phyloP scores from a whole-genome alignment of 2,888 invertebrate species.

The Volucella inflata region DNA sequence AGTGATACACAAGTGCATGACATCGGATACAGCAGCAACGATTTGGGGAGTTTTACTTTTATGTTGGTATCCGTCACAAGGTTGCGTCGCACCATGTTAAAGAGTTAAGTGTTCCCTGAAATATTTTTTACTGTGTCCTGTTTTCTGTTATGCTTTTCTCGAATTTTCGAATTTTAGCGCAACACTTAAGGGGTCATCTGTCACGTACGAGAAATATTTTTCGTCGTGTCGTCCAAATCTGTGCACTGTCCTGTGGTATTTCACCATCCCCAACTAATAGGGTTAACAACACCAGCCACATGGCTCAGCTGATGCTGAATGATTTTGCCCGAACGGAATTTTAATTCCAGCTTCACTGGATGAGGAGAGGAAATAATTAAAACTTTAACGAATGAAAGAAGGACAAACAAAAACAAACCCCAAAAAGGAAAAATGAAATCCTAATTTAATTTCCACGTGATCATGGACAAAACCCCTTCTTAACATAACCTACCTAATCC shows the following conservation, averaged over 20 bases:
- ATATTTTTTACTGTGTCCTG: slow-evolving; percentile 11
- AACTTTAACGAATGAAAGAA: slow-evolving; percentile 17
- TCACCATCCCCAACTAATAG: slow-evolving; percentile 33
- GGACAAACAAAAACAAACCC: neutral
- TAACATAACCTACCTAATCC: no score
- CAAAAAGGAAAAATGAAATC: slow-evolving; percentile 10
- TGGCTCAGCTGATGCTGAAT: slow-evolving; percentile 20
- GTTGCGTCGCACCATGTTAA: slow-evolving; percentile 14
- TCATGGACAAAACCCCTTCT: slow-evolving; percentile 35
- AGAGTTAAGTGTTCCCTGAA: slow-evolving; percentile 47
- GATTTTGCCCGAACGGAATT: slow-evolving; percentile 43
- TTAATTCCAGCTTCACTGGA: slow-evolving; percentile 39
- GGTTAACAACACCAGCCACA: slow-evolving; percentile 48
- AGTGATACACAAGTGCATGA: neutral
- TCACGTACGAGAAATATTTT: slow-evolving; percentile 71
- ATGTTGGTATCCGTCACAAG: slow-evolving; percentile 1
- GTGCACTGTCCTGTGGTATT: slow-evolving; percentile 41
- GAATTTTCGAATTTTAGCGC: slow-evolving; percentile 17
- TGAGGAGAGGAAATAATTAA: slow-evolving; percentile 42
- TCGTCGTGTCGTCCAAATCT: slow-evolving; percentile 56
- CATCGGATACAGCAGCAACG: slow-evolving; percentile 43
- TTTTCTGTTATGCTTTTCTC: slow-evolving; percentile 7
- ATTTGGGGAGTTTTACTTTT: slow-evolving; percentile 13
- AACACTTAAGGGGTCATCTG: slow-evolving; percentile 64
- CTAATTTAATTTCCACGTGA: slow-evolving; percentile 71